phyloP scores from a whole-genome alignment of 2,888 invertebrate species.

The Phorcus lineatus region DNA sequence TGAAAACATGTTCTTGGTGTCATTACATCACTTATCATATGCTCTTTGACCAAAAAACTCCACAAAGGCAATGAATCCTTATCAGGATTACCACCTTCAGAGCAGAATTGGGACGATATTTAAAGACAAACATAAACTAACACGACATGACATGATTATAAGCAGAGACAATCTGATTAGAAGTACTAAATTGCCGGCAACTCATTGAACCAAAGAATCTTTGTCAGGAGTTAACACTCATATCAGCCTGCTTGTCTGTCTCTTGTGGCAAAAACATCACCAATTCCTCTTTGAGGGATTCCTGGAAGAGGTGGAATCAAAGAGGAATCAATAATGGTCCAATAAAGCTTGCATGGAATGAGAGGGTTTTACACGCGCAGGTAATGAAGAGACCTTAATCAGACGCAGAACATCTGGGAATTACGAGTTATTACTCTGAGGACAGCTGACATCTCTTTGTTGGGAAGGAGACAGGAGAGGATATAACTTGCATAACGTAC shows the following conservation, averaged over 20 bases:
- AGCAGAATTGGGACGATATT: not conserved
- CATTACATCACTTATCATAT: too few species aligned
- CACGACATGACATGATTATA: not conserved
- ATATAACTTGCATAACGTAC: not conserved
- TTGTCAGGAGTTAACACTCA: not conserved
- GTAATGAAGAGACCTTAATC: not conserved
- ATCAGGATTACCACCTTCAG: too few species aligned
- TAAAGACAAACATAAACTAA: not conserved
- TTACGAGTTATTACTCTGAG: not conserved
- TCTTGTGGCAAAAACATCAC: not conserved
- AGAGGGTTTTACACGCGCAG: not conserved
- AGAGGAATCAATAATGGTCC: conserved; percentile 7
- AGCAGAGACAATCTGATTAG: not conserved
- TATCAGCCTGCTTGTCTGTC: not conserved
- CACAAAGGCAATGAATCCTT: too few species aligned
- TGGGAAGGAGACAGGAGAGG: not conserved
- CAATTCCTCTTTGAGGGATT: not conserved
- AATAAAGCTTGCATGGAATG: not conserved
- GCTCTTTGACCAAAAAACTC: too few species aligned
- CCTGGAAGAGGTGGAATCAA: not conserved
- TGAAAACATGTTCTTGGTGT: too few species aligned
- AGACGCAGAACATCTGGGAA: not conserved
- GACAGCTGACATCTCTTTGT: not conserved
- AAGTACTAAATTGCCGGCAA: not conserved
- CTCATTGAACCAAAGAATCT: not conserved